These are phyloP conservation scores for Xylophagus ater DNA, from an alignment of 2,888 invertebrate genomes.

Conservation along the genomic window DNA sequence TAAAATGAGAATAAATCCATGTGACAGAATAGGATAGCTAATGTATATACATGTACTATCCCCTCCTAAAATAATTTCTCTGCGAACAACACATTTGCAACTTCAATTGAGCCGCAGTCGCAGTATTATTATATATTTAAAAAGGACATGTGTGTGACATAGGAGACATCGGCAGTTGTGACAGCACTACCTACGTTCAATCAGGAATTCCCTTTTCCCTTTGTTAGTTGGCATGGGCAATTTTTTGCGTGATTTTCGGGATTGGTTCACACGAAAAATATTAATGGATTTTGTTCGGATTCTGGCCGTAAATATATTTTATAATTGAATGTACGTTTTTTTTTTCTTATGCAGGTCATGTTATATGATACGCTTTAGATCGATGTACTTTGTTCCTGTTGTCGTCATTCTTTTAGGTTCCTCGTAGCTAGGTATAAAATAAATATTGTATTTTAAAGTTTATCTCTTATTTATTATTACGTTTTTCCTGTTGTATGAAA, in stretches of 20 bases:
- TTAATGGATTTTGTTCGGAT: slow-evolving; percentile 15
- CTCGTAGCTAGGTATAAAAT: too few relatives aligned
- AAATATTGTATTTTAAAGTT: too few relatives aligned
- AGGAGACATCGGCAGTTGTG: slow-evolving; percentile 12
- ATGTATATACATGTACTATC: slow-evolving; percentile 3
- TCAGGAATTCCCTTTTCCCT: slow-evolving; percentile 14
- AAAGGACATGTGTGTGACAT: slow-evolving; percentile 13
- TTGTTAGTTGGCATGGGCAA: slow-evolving; percentile 1
- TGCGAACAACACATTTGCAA: slow-evolving; percentile 11
- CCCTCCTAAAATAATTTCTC: slow-evolving; percentile 7
- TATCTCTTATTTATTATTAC: too few relatives aligned
- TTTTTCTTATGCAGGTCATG: slow-evolving; percentile 5
- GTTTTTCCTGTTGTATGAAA: too few relatives aligned
- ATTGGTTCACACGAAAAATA: slow-evolving; percentile 10
- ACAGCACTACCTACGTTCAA: too few relatives aligned
- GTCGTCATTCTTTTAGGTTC: too few relatives aligned
- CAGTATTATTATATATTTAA: slow-evolving; percentile 5
- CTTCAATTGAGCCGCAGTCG: too few relatives aligned
- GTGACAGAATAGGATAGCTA: slow-evolving; percentile 6
- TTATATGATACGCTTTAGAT: slow-evolving; percentile 12
- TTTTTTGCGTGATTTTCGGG: neutral
- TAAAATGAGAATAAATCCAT: slow-evolving; percentile 1
- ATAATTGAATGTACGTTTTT: slow-evolving; percentile 7
- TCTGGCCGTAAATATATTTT: slow-evolving; percentile 12
- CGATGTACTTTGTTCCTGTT: too few relatives aligned